phyloP scores from a whole-genome alignment of 2,797 vertebrate species.

The Lagocephalus sceleratus region DNA sequence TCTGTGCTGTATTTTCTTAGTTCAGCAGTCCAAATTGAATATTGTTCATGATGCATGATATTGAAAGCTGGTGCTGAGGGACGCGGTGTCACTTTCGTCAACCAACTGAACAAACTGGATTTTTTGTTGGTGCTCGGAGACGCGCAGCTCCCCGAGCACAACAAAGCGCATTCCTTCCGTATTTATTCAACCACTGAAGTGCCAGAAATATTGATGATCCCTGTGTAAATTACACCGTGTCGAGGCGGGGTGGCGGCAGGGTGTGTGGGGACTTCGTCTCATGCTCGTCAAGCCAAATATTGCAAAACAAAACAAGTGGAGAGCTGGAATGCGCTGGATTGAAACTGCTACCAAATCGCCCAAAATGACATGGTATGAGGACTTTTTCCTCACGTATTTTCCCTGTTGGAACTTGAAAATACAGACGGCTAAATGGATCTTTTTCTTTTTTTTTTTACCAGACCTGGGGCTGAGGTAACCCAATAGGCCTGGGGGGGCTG shows the following conservation, averaged over 20 bases:
- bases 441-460: constrained; percentile 7
- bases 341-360: constrained; percentile 53
- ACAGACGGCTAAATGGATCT: constrained; percentile 16
- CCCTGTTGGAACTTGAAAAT: constrained; percentile 40
- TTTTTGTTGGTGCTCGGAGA: constrained; percentile 61
- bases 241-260: constrained; percentile 62
- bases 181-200: constrained; percentile 62
- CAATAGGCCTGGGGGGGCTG: constrained; percentile 1
- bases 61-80: constrained; percentile 60
- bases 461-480: constrained; percentile 4
- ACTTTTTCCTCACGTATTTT: constrained; percentile 11
- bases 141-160: constrained; percentile 62
- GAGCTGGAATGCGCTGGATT: constrained; percentile 62
- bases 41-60: constrained; percentile 72
- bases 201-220: constrained; percentile 75
- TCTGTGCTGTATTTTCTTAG: constrained; percentile 54
- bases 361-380: constrained; percentile 52
- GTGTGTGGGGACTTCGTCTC: constrained; percentile 21
- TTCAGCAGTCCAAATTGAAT: constrained; percentile 66
- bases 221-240: constrained; percentile 68
- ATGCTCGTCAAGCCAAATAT: constrained; percentile 49
- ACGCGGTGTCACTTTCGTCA: constrained; percentile 40
- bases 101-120: constrained; percentile 62
- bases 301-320: constrained; percentile 58
- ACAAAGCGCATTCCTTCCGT: constrained; percentile 64